Evolutionary conservation across 2,113 vertebrate species (phyloP).

Genomic region (Peucedramus taeniatus): DNA sequence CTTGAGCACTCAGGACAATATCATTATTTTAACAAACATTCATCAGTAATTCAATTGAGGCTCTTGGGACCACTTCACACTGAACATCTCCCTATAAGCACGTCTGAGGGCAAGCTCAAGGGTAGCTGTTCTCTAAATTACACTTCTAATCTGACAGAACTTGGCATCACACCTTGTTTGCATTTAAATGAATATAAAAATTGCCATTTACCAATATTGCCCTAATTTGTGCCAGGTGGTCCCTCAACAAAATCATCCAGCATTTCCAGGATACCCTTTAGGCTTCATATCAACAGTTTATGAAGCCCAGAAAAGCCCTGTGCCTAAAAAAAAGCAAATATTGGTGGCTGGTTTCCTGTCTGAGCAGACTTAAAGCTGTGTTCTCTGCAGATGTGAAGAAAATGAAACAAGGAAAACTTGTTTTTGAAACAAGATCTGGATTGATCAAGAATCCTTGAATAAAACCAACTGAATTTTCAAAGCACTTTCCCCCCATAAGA

Average conservation of each 20-base stretch:
- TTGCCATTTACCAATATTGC: neutral
- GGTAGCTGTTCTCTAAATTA: neutral
- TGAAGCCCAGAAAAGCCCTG: neutral
- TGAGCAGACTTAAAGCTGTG: neutral
- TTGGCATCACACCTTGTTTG: neutral
- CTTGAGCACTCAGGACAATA: neutral
- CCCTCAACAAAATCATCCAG: neutral
- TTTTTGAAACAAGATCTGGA: neutral
- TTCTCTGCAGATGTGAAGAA: constrained; percentile 6
- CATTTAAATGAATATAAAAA: neutral
- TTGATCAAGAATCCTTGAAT: neutral
- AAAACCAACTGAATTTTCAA: neutral
- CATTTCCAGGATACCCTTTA: neutral
- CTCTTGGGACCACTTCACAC: neutral
- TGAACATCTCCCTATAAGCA: neutral
- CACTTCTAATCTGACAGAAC: neutral
- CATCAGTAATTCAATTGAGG: neutral
- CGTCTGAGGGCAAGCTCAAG: neutral
- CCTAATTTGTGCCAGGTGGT: neutral
- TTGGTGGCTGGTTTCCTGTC: constrained; percentile 19
- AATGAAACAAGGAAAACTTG: constrained; percentile 13
- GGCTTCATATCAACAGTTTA: neutral
- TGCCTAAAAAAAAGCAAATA: constrained; percentile 6
- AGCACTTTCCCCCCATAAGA: neutral
- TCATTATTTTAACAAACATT: neutral